Conservation (phyloP, 1,140 invertebrate species). For the Maniola jurtina region DNA sequence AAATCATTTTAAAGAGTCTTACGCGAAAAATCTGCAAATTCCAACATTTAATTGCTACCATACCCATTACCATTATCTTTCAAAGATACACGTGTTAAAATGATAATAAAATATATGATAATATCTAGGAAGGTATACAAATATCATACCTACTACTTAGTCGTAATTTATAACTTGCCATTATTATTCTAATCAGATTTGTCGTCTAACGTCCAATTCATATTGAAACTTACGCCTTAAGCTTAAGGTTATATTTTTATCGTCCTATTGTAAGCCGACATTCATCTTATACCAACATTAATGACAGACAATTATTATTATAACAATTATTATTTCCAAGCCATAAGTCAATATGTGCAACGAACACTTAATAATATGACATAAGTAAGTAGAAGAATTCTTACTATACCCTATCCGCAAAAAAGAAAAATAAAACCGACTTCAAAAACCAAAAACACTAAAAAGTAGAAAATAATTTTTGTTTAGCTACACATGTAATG, state of each 20-base stretch:
- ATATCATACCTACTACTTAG: background rate
- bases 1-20: no score
- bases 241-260: background rate
- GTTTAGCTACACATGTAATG: no score
- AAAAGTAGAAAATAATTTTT: no score
- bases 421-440: no score
- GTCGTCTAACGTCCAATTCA: background rate
- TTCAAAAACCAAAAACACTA: no score
- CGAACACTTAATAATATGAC: no score
- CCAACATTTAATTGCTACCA: no score
- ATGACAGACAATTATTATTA: background rate
- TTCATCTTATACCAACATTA: background rate
- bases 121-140: no score
- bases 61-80: background rate
- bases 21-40: no score
- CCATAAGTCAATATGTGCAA: constrained; percentile 3
- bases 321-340: constrained; percentile 12
- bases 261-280: background rate
- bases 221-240: background rate
- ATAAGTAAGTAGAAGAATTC: no score
- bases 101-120: constrained; percentile 5
- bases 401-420: no score
- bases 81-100: background rate
- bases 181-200: background rate
- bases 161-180: background rate